Base-by-base conservation (phyloP, 2,888 invertebrate genomes). In the Lamellibrachia columna region DNA sequence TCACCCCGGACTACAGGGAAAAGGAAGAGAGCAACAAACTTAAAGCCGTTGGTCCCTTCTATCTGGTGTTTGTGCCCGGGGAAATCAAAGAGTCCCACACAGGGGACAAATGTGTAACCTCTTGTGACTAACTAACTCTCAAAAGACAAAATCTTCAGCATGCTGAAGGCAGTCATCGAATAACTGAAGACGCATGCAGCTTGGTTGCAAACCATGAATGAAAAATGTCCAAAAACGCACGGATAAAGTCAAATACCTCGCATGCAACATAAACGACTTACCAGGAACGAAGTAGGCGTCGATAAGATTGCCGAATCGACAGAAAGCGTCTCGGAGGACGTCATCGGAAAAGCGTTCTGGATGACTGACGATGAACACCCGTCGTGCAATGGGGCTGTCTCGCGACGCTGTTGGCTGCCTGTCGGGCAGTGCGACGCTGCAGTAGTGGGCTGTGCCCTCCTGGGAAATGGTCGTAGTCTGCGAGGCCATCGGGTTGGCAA, bases 221-320 rank as follows among this genome's bases (percentile, higher is more conserved):
- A 75, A 75, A 3, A 75, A 7, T n/a, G n/a, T 75, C 75, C n/a
- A 6, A 75, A 22, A 75, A 75, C 6, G 75, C 11, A 75, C 22
- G 75, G n/a, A 15, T 75, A 75, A 11, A 22, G 75, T 22, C 15
- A 15, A 75, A 75, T 3, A 22, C 6, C 75, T 22, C 22, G n/a
- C 6, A 22, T 75, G n/a, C 22, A 75, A 2, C 22, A 75, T 4
- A 22, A 75, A 11, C 4, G 92, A 90, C 94, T 92, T 92, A 96
- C 98, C 98, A 92, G 98, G 98, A 94, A 99, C 97, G 96, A 99
- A 97, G 96, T 98, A 99, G 2, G 98, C 98, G 96, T 98, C 98
- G 93, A 99, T 98, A 9, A 99, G 97, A 96, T 98, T 97, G 7
- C 98, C 99, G 97, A 99, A 99, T 95, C 99, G 97, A 95, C 98